These are phyloP conservation scores for Thecophora atra DNA, from an alignment of 2,888 invertebrate species.

Conservation along the genomic window DNA sequence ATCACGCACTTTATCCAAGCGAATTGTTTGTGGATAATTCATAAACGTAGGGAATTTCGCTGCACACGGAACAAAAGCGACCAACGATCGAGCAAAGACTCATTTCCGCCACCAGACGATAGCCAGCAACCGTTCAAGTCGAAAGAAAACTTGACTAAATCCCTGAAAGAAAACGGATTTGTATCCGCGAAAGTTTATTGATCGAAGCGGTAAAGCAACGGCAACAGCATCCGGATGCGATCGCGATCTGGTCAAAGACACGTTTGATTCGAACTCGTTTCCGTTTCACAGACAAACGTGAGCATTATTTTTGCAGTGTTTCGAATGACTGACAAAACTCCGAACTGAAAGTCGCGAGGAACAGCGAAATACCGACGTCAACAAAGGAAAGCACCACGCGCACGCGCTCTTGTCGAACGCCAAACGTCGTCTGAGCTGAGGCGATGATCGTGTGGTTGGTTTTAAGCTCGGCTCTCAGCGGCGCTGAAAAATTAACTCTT, in stretches of 20 bases:
- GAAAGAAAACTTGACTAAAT: not conserved
- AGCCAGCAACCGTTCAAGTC: not conserved
- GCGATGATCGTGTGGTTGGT: not conserved
- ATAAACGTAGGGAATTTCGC: not conserved
- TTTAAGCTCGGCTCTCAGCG: constrained; percentile 5
- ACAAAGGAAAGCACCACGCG: constrained; percentile 6
- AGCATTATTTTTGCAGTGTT: not conserved
- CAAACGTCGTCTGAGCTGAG: constrained; percentile 5
- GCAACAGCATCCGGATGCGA: constrained; percentile 22
- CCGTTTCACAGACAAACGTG: not conserved
- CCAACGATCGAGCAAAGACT: not conserved
- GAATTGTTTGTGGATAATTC: not conserved
- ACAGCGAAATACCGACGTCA: not conserved
- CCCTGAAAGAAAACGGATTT: not conserved
- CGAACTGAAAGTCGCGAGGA: not conserved
- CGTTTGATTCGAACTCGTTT: not conserved
- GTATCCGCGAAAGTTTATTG: constrained; percentile 30
- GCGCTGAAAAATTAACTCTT: constrained; percentile 4
- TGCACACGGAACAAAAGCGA: not conserved
- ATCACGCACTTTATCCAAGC: not conserved
- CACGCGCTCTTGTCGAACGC: constrained; percentile 14
- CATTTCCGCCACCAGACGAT: not conserved
- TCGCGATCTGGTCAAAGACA: constrained; percentile 14
- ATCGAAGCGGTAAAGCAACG: constrained; percentile 3
- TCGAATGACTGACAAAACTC: not conserved